Evolutionary conservation across 2,113 vertebrate genomes (phyloP), one percentile per base, ranked within the genome.

Genomic region (Antigone vipio): DNA sequence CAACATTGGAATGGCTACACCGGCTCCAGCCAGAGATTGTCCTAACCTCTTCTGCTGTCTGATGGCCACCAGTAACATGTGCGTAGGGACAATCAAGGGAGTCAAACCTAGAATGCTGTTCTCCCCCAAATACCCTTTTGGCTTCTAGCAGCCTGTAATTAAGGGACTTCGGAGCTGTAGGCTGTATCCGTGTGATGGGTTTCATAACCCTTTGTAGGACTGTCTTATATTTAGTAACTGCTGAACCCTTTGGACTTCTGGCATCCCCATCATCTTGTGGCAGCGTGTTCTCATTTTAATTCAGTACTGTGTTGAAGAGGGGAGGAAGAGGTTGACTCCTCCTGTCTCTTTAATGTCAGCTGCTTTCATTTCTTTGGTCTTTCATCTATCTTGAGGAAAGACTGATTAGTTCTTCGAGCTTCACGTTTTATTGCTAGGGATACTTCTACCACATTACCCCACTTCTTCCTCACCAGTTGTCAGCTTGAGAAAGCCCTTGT

Each of bases 1-100:
- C 29, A 32, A 9, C 23, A 8, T 0, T 11, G 45, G 35, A 13
- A 20, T 13, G 35, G 42, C 24, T 13, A 1, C 13, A 9, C 9
- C 0, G 2, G 59, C 79, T 71, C 56, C 9, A 19, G 30, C 22
- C 0, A 3, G 63, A 59, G 52, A 7, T 27, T 14, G 26, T 26
- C 42, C 23, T 6, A 6, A 26, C 42, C 30, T 58, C 21, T 55
- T 34, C 26, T 42, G 52, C 76, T 63, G 18, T 15, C 59, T 78
- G 29, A 24, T 55, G 59, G 66, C 58, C 76, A 26, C 59, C 30
- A 12, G 47, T 38, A 21, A n/a, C 22, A 5, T 1, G 19, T 35
- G n/a, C 34, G 63, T 52, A 19, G 53, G 71, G 75, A 12, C 20
- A 29, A 49, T 29, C 32, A 15, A 59, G 52, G 24, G 16, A 55